phyloP scores from a whole-genome alignment of 1,140 invertebrate species.

The Brachystomella parvula region DNA sequence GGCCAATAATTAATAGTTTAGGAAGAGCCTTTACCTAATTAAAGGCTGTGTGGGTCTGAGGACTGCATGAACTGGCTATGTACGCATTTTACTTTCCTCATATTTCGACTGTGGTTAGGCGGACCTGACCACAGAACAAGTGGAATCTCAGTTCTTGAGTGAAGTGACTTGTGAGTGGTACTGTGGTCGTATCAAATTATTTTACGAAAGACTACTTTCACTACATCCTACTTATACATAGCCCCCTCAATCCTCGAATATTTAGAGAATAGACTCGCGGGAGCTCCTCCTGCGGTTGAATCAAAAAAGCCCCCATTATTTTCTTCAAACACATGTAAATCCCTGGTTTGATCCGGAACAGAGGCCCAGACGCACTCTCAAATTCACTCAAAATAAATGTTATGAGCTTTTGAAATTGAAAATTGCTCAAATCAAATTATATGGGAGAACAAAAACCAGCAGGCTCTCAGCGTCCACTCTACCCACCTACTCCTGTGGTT shows the following conservation, averaged over 20 bases:
- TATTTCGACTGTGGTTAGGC: conserved; percentile 1
- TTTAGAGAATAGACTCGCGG: too few relatives aligned
- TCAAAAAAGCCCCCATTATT: not conserved
- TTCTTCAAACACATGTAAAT: conserved; percentile 7
- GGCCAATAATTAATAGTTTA: conserved; percentile 2
- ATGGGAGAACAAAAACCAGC: too few relatives aligned
- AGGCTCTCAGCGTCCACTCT: too few relatives aligned
- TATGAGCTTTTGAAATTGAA: too few relatives aligned
- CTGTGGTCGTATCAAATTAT: not conserved
- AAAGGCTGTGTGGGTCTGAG: not conserved
- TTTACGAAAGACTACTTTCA: not conserved
- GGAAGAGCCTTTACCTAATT: not conserved
- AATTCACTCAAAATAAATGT: too few relatives aligned
- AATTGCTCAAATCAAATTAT: too few relatives aligned
- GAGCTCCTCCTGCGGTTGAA: conserved; percentile 9
- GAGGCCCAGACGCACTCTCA: too few relatives aligned
- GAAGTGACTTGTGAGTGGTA: not conserved
- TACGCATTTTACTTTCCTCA: not conserved
- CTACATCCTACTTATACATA: not conserved
- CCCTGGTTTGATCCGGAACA: not conserved
- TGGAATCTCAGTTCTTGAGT: not conserved
- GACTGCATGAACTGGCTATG: too few relatives aligned
- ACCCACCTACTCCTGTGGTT: too few relatives aligned
- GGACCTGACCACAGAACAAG: not conserved
- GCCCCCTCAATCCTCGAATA: too few relatives aligned